phyloP scores from a whole-genome alignment of 2,888 invertebrate species.

The Hypomecis atomaria region DNA sequence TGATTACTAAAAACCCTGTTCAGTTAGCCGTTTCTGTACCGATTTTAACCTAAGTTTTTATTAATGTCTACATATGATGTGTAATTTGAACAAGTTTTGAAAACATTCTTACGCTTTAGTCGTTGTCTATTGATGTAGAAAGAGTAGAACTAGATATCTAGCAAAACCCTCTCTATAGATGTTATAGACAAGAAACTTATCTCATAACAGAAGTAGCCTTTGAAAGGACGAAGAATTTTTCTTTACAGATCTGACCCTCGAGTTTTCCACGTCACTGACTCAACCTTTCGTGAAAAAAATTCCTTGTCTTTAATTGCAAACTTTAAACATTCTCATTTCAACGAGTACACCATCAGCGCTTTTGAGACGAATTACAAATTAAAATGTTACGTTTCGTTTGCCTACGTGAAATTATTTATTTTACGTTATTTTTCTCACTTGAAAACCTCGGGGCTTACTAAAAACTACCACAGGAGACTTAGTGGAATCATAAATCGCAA shows the following conservation, averaged over 20 bases:
- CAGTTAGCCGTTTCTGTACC: too few relatives aligned
- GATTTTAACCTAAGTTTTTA: too few relatives aligned
- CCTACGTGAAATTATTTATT: slow-evolving; percentile 1
- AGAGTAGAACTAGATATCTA: too few relatives aligned
- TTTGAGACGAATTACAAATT: slow-evolving; percentile 21
- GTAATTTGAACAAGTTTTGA: too few relatives aligned
- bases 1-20: too few relatives aligned
- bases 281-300: neutral
- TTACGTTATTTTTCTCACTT: too few relatives aligned
- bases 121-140: too few relatives aligned
- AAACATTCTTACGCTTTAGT: too few relatives aligned
- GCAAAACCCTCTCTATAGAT: slow-evolving; percentile 1
- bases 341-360: slow-evolving; percentile 4
- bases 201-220: slow-evolving; percentile 6
- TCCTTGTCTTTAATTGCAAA: slow-evolving; percentile 12
- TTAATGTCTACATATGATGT: too few relatives aligned
- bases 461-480: neutral
- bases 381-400: slow-evolving; percentile 21
- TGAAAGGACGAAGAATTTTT: slow-evolving; percentile 2
- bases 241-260: slow-evolving; percentile 9
- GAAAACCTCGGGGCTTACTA: too few relatives aligned
- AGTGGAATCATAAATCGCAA: slow-evolving; percentile 2
- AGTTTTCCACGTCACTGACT: slow-evolving; percentile 12
- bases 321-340: slow-evolving; percentile 5
- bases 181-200: slow-evolving; percentile 4